Conservation (phyloP, 2,797 vertebrate species). For the Labroides dimidiatus region DNA sequence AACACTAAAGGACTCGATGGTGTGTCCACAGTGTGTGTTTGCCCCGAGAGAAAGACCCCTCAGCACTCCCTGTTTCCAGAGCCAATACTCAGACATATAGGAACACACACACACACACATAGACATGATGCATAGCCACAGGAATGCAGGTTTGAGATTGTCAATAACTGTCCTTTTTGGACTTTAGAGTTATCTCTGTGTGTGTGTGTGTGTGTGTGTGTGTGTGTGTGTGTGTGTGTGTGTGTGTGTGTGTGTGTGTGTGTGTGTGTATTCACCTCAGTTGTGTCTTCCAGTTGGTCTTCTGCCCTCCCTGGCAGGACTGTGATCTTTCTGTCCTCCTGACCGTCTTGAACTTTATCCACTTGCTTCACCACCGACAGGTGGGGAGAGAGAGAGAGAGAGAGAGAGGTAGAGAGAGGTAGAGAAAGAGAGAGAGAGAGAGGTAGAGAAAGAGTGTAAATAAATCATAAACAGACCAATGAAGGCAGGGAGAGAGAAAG, state of each 20-base stretch:
- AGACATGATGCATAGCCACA: too few species aligned
- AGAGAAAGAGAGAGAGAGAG: too few species aligned
- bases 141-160: too few species aligned
- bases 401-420: neutral
- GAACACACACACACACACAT: too few species aligned
- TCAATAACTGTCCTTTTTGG: too few species aligned
- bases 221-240: conserved; percentile 15
- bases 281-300: neutral
- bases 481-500: too few species aligned
- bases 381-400: neutral
- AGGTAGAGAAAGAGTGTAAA: neutral
- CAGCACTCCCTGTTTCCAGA: too few species aligned
- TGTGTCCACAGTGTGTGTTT: too few species aligned
- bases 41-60: too few species aligned
- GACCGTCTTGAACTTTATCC: conserved; percentile 53
- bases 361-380: conserved; percentile 26
- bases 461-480: too few species aligned
- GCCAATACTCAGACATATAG: neutral
- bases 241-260: conserved; percentile 22
- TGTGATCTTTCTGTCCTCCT: conserved; percentile 52
- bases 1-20: too few species aligned
- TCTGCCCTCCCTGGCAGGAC: conserved; percentile 49
- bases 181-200: neutral
- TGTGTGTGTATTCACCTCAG: conserved; percentile 37
- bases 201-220: conserved; percentile 20